Base-by-base conservation (phyloP, 2,888 invertebrate species). In the Clivina fossor region DNA sequence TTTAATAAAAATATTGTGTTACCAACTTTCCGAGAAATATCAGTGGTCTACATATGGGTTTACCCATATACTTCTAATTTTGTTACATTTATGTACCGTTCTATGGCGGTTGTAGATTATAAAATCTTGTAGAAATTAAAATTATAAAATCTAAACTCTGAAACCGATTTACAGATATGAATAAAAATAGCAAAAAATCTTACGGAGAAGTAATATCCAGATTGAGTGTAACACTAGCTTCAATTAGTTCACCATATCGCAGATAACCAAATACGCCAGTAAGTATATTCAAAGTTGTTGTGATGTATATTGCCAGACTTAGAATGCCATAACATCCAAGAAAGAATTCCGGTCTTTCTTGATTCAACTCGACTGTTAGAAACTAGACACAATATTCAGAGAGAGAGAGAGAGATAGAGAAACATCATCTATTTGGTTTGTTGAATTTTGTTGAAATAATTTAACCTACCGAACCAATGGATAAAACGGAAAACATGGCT, bases 181-280 rank as follows among this genome's bases (percentile, higher is more conserved):
- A n/a, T n/a, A n/a, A n/a, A n/a, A n/a, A n/a, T n/a, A n/a, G n/a
- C n/a, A n/a, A n/a, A n/a, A n/a, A n/a, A n/a, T n/a, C 38, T 38
- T 38, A 49, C 49, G 9, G 16, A n/a, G 37, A 4, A 3, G 11
- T 24, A 11, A 49, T 49, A 11, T 38, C 18, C 4, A 49, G 11
- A 49, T 49, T 49, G 8, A 49, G 22, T 7, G 49, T 49, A 18
- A 49, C 13, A 18, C 24, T 38, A n/a, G 49, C 24, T 8, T 3
- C 4, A 18, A 19, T 35, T 3, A 38, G 26, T n/a, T 26, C 26
- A 4, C 49, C 49, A 38, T 49, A 49, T 28, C 26, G 22, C 49
- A 37, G 38, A 18, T 49, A 49, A 37, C 49, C 49, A 4, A 26
- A n/a, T 13, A 8, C 24, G 20, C 49, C 49, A 24, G 49, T 49